These are phyloP conservation scores for Silurus aristotelis DNA, from an alignment of 2,797 vertebrate genomes.

Conservation along the genomic window DNA sequence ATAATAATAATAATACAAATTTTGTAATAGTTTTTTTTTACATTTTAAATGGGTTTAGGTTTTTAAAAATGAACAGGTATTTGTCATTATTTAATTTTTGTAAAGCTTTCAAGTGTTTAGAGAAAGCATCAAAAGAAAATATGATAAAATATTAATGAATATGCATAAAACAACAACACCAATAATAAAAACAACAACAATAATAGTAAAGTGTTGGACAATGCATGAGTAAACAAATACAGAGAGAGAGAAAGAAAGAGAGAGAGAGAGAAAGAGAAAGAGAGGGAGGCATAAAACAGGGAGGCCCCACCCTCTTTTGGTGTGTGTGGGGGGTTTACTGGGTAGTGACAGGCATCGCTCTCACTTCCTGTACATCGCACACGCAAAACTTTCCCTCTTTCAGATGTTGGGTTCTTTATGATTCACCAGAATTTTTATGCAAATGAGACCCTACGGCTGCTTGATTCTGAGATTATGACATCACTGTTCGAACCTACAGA, in stretches of 20 bases:
- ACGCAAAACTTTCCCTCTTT: constrained; percentile 53
- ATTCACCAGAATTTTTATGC: constrained; percentile 67
- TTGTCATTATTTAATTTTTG: not conserved
- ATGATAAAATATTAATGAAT: too few relatives aligned
- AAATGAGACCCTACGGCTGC: constrained; percentile 48
- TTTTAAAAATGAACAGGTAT: not conserved
- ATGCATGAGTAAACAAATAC: constrained; percentile 49
- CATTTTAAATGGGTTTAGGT: not conserved
- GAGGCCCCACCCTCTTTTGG: constrained; percentile 52
- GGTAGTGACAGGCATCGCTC: constrained; percentile 42
- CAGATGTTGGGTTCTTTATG: constrained; percentile 51
- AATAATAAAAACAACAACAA: too few relatives aligned
- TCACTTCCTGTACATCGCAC: constrained; percentile 49
- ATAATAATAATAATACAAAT: not conserved
- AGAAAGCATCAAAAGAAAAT: not conserved
- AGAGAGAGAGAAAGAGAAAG: not conserved
- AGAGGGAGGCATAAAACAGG: constrained; percentile 26
- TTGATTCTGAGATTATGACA: constrained; percentile 44
- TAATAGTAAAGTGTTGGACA: not conserved
- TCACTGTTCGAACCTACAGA: constrained; percentile 46
- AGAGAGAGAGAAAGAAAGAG: not conserved
- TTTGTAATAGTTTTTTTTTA: not conserved
- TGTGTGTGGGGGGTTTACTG: constrained; percentile 29
- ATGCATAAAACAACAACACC: too few relatives aligned
- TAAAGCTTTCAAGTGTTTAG: not conserved